A percentile compares a stretch with the other conserved stretches of the same genome.
Evolutionary conservation across 30 jellyfish, hydroid and myxozoan genomes (phyloP).

Genomic region (Hydractinia echinata): DNA sequence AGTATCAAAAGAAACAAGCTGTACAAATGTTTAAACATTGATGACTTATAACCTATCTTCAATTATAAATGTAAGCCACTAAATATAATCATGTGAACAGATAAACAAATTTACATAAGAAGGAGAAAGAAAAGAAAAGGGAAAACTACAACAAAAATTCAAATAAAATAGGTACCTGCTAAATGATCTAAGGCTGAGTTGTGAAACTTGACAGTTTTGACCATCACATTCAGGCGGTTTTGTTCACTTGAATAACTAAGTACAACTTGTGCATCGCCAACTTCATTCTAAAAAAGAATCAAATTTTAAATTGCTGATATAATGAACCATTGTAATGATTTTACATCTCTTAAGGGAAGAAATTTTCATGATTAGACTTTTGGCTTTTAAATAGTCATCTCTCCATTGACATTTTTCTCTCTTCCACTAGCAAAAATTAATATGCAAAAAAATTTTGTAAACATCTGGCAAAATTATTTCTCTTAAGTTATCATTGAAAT

Average conservation of each 20-base stretch:
- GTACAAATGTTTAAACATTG: no score
- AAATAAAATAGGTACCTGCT: slow-evolving; percentile 15
- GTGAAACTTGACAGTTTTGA: slow-evolving; percentile 55
- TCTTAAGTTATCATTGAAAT: neutral
- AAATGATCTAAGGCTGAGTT: slow-evolving; percentile 42
- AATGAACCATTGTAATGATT: neutral
- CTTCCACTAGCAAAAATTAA: no score
- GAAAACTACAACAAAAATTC: neutral
- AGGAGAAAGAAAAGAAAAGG: no score
- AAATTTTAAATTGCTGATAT: neutral
- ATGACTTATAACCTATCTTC: no score
- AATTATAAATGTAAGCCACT: no score
- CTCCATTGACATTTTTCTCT: no score
- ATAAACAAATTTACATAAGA: no score
- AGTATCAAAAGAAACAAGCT: no score
- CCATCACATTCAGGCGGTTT: slow-evolving; percentile 51
- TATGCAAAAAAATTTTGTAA: no score
- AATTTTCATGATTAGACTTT: neutral
- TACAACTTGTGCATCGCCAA: slow-evolving; percentile 68
- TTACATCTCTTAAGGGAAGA: neutral
- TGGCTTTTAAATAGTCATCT: no score
- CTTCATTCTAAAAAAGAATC: slow-evolving; percentile 50
- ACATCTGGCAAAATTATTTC: neutral
- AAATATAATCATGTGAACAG: no score
- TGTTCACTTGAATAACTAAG: slow-evolving; percentile 51